A percentile compares a stretch with the other conserved stretches of the same genome.
phyloP scores from a whole-genome alignment of 1,140 invertebrate genomes.

The Drosophila azteca region DNA sequence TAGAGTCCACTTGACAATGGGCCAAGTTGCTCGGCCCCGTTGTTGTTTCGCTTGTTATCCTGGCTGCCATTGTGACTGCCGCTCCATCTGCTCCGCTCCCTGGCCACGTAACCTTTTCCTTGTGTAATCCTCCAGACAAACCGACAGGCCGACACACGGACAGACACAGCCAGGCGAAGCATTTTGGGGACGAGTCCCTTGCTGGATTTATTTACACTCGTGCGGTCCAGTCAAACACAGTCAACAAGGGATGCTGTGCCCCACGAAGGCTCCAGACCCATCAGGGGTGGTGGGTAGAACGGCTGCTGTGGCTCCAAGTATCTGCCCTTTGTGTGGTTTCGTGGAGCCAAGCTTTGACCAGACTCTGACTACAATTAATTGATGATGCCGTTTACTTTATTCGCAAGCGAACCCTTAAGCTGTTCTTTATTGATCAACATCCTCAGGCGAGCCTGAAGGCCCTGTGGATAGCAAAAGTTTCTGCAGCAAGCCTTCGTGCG shows the following conservation, averaged over 20 bases:
- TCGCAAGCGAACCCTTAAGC: too few relatives aligned
- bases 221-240: conserved; percentile 52
- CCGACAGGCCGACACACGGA: too few relatives aligned
- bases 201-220: conserved; percentile 66
- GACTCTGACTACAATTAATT: conserved; percentile 1
- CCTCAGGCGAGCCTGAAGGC: too few relatives aligned
- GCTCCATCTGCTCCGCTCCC: too few relatives aligned
- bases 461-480: too few relatives aligned
- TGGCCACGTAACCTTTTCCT: not conserved
- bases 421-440: too few relatives aligned
- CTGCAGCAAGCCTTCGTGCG: too few relatives aligned
- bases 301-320: not conserved
- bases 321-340: conserved; percentile 1
- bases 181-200: conserved; percentile 17
- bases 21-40: conserved; percentile 51
- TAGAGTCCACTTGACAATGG: conserved; percentile 71
- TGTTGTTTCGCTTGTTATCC: conserved; percentile 38
- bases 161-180: conserved; percentile 1
- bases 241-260: conserved; percentile 20
- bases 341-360: not conserved
- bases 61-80: not conserved
- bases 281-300: not conserved
- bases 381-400: not conserved
- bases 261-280: not conserved
- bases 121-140: not conserved